Evolutionary conservation across 2,888 invertebrate genomes (phyloP).

Genomic region (Tuberolachnus salignus): DNA sequence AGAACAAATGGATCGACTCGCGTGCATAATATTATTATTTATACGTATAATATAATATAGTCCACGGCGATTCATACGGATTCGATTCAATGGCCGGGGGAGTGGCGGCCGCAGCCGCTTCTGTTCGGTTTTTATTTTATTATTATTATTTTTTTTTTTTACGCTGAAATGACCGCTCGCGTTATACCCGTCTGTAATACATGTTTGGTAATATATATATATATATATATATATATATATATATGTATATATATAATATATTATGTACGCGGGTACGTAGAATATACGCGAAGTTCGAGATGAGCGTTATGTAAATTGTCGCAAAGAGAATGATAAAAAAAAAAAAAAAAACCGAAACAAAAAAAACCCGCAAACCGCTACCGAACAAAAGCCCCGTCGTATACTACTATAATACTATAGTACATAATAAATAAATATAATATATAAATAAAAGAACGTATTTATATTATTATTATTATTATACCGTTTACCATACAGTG

Average conservation of each 20-base stretch:
- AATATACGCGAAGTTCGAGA: slow-evolving; percentile 9
- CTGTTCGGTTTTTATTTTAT: background rate
- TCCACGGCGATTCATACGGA: slow-evolving; percentile 40
- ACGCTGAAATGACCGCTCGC: background rate
- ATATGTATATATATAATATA: too few species aligned
- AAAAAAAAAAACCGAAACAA: background rate
- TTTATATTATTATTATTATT: too few species aligned
- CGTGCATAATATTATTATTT: background rate
- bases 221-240: too few species aligned
- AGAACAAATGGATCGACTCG: slow-evolving; percentile 32
- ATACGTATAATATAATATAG: slow-evolving; percentile 4
- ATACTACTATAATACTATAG: too few species aligned
- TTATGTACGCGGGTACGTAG: too few species aligned
- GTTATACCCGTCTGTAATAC: background rate
- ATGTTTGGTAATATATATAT: too few species aligned
- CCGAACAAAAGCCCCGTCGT: slow-evolving; percentile 39
- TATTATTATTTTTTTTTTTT: background rate
- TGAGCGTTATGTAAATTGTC: slow-evolving; percentile 44
- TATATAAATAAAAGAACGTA: slow-evolving; percentile 32
- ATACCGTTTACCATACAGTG: slow-evolving; percentile 20
- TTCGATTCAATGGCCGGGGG: slow-evolving; percentile 41
- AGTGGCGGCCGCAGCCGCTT: background rate
- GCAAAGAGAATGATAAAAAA: background rate
- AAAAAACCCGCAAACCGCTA: slow-evolving; percentile 18
- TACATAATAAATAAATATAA: background rate